Conservation (phyloP, 2,113 vertebrate genomes). For the Oryzias woworae region DNA sequence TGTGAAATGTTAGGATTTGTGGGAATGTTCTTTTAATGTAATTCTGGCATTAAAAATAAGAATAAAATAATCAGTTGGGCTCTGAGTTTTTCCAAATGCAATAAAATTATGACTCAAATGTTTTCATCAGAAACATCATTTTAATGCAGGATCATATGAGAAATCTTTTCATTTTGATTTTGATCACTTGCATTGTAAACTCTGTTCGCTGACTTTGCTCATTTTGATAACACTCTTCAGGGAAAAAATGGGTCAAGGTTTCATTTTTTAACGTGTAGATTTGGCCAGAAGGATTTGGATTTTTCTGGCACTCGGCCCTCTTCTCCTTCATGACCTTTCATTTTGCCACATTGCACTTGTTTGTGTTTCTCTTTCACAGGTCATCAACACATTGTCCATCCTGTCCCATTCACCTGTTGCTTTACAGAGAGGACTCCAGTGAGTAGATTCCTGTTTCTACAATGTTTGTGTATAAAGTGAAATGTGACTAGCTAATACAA, state of each 20-base stretch:
- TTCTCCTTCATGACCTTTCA: not conserved
- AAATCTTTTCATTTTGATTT: not conserved
- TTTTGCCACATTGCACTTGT: not conserved
- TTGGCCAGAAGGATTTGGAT: constrained; percentile 15
- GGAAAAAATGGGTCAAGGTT: constrained; percentile 4
- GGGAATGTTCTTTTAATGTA: too few relatives aligned
- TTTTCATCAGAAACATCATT: constrained; percentile 3
- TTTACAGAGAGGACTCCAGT: constrained; percentile 79
- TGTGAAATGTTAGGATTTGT: too few relatives aligned
- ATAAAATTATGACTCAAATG: not conserved
- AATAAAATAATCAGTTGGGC: too few relatives aligned
- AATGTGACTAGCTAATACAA: not conserved
- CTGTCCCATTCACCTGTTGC: constrained; percentile 81
- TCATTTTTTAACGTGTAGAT: not conserved
- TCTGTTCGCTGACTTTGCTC: not conserved
- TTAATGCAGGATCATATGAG: not conserved
- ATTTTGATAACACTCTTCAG: not conserved
- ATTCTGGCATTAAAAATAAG: too few relatives aligned
- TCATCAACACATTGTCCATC: constrained; percentile 84
- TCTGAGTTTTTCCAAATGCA: too few relatives aligned
- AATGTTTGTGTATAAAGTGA: not conserved
- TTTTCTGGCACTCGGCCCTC: not conserved
- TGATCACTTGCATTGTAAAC: too few relatives aligned
- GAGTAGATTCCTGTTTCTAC: constrained; percentile 58
- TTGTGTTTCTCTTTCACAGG: constrained; percentile 66